A percentile compares a stretch with the other conserved stretches of the same genome.
Conservation (phyloP, 2,888 invertebrate genomes). For the Pandemis cinnamomeana region DNA sequence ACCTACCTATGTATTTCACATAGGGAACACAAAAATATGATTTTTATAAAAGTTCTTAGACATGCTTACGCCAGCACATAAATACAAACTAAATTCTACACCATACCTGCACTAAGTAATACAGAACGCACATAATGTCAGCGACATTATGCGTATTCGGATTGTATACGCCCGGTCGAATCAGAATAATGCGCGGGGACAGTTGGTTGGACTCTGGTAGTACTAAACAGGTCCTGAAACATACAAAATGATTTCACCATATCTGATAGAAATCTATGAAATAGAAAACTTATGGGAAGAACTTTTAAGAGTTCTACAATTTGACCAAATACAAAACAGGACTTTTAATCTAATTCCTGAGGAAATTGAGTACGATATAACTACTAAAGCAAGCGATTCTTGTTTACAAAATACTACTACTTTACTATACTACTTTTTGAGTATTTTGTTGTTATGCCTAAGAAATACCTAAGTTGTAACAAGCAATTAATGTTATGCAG, state of each 20-base stretch:
- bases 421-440: too few species aligned
- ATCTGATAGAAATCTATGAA: background rate
- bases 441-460: too few species aligned
- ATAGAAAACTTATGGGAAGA: background rate
- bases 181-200: slow-evolving; percentile 82
- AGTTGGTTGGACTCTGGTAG: slow-evolving; percentile 67
- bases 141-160: slow-evolving; percentile 78
- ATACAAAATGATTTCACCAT: background rate
- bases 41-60: too few species aligned
- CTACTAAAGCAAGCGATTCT: background rate
- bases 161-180: slow-evolving; percentile 83
- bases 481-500: background rate
- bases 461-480: background rate
- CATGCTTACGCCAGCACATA: background rate
- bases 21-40: too few species aligned
- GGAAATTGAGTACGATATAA: too few species aligned
- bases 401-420: too few species aligned
- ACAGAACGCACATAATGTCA: slow-evolving; percentile 81
- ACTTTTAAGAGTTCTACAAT: background rate
- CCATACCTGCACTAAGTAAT: slow-evolving; percentile 75
- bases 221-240: slow-evolving; percentile 71
- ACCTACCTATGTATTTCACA: too few species aligned
- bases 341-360: too few species aligned
- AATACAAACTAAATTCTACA: background rate
- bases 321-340: too few species aligned